These are phyloP conservation scores for Brachymystax lenok DNA, from an alignment of 2,797 vertebrate genomes.

Conservation along the genomic window DNA sequence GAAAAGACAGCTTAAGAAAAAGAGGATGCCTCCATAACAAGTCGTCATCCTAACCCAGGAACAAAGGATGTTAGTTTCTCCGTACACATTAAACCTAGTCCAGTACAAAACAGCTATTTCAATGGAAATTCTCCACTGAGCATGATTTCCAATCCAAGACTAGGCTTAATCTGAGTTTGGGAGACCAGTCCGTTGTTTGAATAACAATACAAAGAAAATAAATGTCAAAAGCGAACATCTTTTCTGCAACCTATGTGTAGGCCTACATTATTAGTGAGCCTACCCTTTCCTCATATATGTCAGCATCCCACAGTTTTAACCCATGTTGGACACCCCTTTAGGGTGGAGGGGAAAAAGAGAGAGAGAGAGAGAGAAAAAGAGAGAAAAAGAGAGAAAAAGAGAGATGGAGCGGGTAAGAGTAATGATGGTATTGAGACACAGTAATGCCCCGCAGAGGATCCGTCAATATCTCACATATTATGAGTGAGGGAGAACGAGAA, in stretches of 20 bases:
- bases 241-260: neutral
- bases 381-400: constrained; percentile 25
- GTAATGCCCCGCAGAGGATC: neutral
- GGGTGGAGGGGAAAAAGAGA: constrained; percentile 35
- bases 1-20: no score
- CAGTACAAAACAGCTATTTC: no score
- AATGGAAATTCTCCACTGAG: neutral
- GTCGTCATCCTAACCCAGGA: no score
- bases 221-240: neutral
- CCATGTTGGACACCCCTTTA: constrained; percentile 40
- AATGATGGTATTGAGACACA: constrained; percentile 13
- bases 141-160: neutral
- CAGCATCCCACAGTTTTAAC: constrained; percentile 27
- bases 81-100: no score
- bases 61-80: no score
- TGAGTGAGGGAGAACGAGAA: constrained; percentile 10
- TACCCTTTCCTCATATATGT: neutral
- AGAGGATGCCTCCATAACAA: no score
- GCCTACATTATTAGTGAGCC: constrained; percentile 8
- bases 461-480: neutral
- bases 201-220: neutral
- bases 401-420: neutral
- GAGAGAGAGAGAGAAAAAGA: constrained; percentile 29
- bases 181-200: neutral
- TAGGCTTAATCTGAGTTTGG: neutral